These are phyloP conservation scores for Dicentrarchus labrax DNA, from an alignment of 2,113 vertebrate species.

Conservation along the genomic window DNA sequence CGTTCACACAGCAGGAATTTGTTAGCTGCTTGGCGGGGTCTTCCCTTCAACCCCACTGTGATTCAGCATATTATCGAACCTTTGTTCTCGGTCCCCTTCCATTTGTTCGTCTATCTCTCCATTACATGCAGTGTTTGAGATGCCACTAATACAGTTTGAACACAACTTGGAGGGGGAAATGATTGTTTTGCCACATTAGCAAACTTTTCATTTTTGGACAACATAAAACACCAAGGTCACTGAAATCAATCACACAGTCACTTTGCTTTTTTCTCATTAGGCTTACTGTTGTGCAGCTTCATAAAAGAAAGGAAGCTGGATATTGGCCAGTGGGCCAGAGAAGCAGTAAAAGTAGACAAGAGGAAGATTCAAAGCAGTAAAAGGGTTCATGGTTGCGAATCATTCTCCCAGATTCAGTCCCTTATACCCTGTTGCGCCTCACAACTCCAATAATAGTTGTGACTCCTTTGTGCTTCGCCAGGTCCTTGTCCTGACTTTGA, in stretches of 20 bases:
- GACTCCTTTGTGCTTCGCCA: constrained; percentile 47
- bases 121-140: constrained; percentile 27
- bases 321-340: constrained; percentile 21
- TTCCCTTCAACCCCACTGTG: constrained; percentile 21
- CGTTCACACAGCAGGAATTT: constrained; percentile 50
- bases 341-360: constrained; percentile 53
- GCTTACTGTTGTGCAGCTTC: constrained; percentile 28
- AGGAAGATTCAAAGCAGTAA: constrained; percentile 61
- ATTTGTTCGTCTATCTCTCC: constrained; percentile 5
- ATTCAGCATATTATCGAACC: constrained; percentile 15
- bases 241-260: constrained; percentile 10
- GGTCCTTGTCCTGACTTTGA: constrained; percentile 63
- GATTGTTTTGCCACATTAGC: neutral
- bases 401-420: constrained; percentile 55
- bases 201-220: neutral
- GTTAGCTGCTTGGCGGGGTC: constrained; percentile 46
- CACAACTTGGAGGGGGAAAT: neutral
- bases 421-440: constrained; percentile 29
- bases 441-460: constrained; percentile 55
- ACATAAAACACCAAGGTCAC: neutral
- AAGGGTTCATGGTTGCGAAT: constrained; percentile 54
- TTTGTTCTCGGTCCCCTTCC: constrained; percentile 28
- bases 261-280: constrained; percentile 32
- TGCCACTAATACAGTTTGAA: constrained; percentile 18
- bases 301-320: constrained; percentile 41